Percentiles rank a stretch among this genome's conserved stretches.
These are phyloP conservation scores for Volucella inanis DNA, from an alignment of 2,888 invertebrate genomes.

Conservation along the genomic window DNA sequence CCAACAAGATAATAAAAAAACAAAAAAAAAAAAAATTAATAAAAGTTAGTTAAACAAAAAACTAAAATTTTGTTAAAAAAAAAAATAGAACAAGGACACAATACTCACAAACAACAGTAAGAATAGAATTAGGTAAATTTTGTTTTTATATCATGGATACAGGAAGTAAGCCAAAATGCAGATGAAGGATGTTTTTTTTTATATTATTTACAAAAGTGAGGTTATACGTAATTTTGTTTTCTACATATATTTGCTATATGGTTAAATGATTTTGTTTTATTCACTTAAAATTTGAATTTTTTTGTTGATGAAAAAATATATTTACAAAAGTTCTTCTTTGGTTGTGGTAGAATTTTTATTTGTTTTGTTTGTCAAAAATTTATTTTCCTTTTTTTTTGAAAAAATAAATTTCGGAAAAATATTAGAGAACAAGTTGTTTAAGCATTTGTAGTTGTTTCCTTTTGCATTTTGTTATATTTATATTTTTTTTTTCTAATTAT, in stretches of 20 bases:
- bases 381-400: constrained; percentile 13
- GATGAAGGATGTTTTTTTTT: constrained; percentile 26
- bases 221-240: constrained; percentile 15
- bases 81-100: constrained; percentile 37
- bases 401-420: constrained; percentile 10
- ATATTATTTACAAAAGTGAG: constrained; percentile 63
- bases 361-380: constrained; percentile 20
- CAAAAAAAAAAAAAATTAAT: neutral
- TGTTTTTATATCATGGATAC: constrained; percentile 49
- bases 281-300: constrained; percentile 43
- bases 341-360: constrained; percentile 63
- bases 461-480: constrained; percentile 48
- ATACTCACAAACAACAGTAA: constrained; percentile 69
- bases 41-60: constrained; percentile 30
- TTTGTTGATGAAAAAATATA: constrained; percentile 67
- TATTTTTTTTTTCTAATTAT: constrained; percentile 55
- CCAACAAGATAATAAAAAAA: constrained; percentile 9
- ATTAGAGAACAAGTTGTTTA: constrained; percentile 67
- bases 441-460: constrained; percentile 75
- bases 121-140: constrained; percentile 35
- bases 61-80: constrained; percentile 21
- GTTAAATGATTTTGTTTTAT: constrained; percentile 2
- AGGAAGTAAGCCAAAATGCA: constrained; percentile 43
- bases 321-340: constrained; percentile 75
- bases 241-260: neutral